Evolutionary conservation across 2,888 invertebrate genomes (phyloP).

Genomic region (Ctena decussata): DNA sequence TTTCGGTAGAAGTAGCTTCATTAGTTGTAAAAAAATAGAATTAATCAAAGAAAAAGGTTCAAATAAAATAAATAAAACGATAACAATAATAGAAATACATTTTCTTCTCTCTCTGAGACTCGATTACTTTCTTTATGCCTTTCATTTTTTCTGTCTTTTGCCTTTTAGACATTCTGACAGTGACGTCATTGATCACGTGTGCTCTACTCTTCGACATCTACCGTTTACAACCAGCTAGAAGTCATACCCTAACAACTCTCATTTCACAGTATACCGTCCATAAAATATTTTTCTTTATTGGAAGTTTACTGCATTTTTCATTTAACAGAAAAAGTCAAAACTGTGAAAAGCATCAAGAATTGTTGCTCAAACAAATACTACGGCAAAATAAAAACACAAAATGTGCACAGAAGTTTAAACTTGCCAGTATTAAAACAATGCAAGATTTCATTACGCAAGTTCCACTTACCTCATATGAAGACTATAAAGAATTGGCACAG

Average conservation of each 20-base stretch:
- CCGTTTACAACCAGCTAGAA: conserved; percentile 26
- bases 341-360: conserved; percentile 36
- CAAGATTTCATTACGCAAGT: conserved; percentile 29
- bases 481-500: conserved; percentile 39
- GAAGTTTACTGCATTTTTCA: conserved; percentile 25
- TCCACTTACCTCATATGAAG: conserved; percentile 47
- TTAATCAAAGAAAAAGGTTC: too few species aligned
- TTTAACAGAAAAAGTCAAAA: conserved; percentile 30
- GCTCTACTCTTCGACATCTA: conserved; percentile 24
- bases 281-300: conserved; percentile 27
- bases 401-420: conserved; percentile 13
- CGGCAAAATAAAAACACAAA: conserved; percentile 45
- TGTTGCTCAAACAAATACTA: conserved; percentile 34
- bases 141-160: neutral
- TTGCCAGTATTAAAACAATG: neutral
- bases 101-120: neutral
- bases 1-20: too few species aligned
- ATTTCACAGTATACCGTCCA: conserved; percentile 36
- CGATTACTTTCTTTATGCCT: neutral
- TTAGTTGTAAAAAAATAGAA: too few species aligned
- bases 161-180: neutral
- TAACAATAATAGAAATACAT: neutral
- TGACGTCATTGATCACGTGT: neutral
- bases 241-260: conserved; percentile 7
- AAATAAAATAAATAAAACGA: too few species aligned